These are phyloP conservation scores for Drosophila sucinea DNA, from an alignment of 1,140 invertebrate genomes.

Conservation along the genomic window DNA sequence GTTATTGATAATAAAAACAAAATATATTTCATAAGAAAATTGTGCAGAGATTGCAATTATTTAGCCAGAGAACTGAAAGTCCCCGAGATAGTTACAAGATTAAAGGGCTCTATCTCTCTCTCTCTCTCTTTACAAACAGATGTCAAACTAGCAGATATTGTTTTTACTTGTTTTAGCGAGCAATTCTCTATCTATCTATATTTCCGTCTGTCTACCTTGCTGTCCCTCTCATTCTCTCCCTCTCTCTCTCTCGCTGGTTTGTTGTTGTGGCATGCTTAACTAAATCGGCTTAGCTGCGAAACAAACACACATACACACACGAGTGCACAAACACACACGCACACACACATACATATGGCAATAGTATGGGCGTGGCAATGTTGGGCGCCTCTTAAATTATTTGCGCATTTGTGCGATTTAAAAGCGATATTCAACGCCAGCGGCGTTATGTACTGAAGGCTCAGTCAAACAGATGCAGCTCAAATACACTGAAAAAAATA, in stretches of 20 bases:
- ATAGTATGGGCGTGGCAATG: slow-evolving; percentile 38
- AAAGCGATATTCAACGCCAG: slow-evolving; percentile 61
- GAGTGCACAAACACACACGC: slow-evolving; percentile 4
- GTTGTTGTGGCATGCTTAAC: slow-evolving; percentile 42
- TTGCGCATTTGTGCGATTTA: slow-evolving; percentile 71
- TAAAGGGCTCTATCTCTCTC: neutral
- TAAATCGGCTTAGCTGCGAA: slow-evolving; percentile 51
- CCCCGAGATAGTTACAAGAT: too few relatives aligned
- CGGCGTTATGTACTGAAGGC: slow-evolving; percentile 28
- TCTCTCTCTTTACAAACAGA: neutral
- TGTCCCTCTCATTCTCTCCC: neutral
- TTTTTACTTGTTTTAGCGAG: too few relatives aligned
- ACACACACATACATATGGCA: neutral
- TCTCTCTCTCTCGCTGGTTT: slow-evolving; percentile 1
- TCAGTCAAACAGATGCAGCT: neutral
- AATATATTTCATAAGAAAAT: neutral
- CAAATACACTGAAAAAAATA: slow-evolving; percentile 21
- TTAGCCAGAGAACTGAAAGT: too few relatives aligned
- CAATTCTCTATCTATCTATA: neutral
- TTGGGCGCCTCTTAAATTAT: slow-evolving; percentile 57
- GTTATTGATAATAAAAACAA: neutral
- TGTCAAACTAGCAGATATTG: neutral
- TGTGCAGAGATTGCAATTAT: neutral
- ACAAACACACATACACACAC: slow-evolving; percentile 17
- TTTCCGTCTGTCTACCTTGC: neutral